Evolutionary conservation across 2,888 invertebrate genomes (phyloP).

Genomic region (Myopa tessellatipennis): DNA sequence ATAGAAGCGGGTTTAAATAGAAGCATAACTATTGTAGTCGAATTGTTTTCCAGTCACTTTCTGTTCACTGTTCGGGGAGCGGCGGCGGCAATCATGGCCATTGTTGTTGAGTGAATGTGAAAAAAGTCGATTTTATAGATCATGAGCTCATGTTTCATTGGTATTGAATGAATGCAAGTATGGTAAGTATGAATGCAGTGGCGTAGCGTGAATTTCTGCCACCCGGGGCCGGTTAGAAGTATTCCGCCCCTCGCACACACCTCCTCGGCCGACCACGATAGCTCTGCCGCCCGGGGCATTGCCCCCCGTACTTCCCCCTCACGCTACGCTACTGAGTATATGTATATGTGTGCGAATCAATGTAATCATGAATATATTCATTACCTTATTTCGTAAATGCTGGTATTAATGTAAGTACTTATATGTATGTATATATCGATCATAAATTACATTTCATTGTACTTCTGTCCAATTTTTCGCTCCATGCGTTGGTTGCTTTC

Average conservation of each 20-base stretch:
- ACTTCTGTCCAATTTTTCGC: not conserved
- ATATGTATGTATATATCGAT: too few relatives aligned
- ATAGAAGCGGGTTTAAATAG: not conserved
- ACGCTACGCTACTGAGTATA: too few relatives aligned
- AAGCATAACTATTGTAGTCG: slow-evolving; percentile 3
- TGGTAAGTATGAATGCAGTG: too few relatives aligned
- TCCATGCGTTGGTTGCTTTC: not conserved
- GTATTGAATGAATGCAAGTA: not conserved
- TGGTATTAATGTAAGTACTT: not conserved
- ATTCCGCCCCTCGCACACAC: too few relatives aligned
- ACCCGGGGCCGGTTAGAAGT: too few relatives aligned
- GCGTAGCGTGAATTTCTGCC: too few relatives aligned
- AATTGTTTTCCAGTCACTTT: not conserved
- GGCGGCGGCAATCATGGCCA: not conserved
- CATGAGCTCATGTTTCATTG: not conserved
- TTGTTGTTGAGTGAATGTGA: not conserved
- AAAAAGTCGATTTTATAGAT: slow-evolving; percentile 7
- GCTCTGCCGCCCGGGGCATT: too few relatives aligned
- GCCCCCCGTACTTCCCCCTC: too few relatives aligned
- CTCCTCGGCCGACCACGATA: too few relatives aligned
- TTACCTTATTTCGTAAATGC: too few relatives aligned
- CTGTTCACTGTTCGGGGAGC: too few relatives aligned
- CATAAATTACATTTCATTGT: not conserved
- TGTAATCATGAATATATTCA: too few relatives aligned
- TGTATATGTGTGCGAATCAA: not conserved